Percentiles rank a stretch among this genome's conserved stretches.
Evolutionary conservation across 2,113 vertebrate species (phyloP).

Genomic region (Scomber japonicus): DNA sequence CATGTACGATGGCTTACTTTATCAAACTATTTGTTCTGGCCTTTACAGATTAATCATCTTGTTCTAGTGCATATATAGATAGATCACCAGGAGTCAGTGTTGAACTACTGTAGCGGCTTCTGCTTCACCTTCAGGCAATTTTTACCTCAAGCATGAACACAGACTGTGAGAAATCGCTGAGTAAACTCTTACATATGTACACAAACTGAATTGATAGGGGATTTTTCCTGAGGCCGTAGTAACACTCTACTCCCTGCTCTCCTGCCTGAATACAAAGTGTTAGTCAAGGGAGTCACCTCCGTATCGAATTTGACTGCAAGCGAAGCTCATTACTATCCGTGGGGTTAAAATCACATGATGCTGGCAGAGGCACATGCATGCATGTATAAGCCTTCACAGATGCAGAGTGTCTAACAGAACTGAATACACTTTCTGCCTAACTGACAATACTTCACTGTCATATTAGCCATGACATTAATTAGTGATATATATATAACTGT

Average conservation of each 20-base stretch:
- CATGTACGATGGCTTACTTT: not conserved
- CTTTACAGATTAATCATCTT: slow-evolving; percentile 1
- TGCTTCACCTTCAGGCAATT: slow-evolving; percentile 5
- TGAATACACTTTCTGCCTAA: no score
- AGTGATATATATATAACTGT: no score
- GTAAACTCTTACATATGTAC: slow-evolving; percentile 34
- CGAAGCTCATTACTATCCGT: slow-evolving; percentile 19
- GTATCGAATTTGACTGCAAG: not conserved
- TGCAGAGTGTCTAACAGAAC: not conserved
- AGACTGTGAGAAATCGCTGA: not conserved
- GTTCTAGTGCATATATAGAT: not conserved
- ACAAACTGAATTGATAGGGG: slow-evolving; percentile 20
- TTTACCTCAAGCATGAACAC: not conserved
- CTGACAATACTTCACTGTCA: not conserved
- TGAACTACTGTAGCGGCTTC: not conserved
- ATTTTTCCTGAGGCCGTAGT: not conserved
- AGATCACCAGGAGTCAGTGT: slow-evolving; percentile 16
- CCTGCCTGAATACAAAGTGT: not conserved
- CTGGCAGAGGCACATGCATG: not conserved
- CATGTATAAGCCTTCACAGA: slow-evolving; percentile 10
- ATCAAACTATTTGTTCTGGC: not conserved
- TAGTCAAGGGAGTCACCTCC: slow-evolving; percentile 38
- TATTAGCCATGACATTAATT: no score
- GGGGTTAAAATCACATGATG: slow-evolving; percentile 3
- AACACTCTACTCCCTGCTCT: not conserved